Evolutionary conservation across 2,797 vertebrate genomes (phyloP).

Genomic region (Orestias chungarensis): DNA sequence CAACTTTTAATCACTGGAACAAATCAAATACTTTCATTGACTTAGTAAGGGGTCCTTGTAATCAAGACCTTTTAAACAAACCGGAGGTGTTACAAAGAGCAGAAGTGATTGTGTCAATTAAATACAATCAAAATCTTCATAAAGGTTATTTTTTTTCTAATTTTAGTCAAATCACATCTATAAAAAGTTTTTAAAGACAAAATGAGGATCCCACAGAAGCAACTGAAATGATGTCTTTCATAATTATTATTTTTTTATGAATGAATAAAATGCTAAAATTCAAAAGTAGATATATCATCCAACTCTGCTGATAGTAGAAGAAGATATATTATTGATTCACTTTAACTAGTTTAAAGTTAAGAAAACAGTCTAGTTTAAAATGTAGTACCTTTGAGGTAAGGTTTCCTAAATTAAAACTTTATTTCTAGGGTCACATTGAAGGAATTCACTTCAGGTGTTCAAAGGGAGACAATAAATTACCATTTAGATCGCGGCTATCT

Average conservation of each 20-base stretch:
- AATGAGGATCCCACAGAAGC: not conserved
- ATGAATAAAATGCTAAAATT: not conserved
- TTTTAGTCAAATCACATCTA: not conserved
- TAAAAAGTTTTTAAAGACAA: not conserved
- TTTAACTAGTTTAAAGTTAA: slow-evolving; percentile 8
- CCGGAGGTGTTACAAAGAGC: slow-evolving; percentile 6
- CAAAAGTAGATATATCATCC: not conserved
- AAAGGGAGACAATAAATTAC: slow-evolving; percentile 39
- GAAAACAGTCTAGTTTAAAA: slow-evolving; percentile 6
- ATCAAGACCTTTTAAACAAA: slow-evolving; percentile 30
- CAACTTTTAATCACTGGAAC: slow-evolving; percentile 27
- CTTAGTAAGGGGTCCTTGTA: slow-evolving; percentile 21
- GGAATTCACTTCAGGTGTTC: slow-evolving; percentile 7
- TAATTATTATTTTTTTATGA: not conserved
- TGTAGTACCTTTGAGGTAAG: slow-evolving; percentile 23
- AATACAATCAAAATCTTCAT: slow-evolving; percentile 7
- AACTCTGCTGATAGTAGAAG: not conserved
- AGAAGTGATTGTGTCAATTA: slow-evolving; percentile 5
- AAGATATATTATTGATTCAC: not conserved
- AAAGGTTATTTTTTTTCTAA: not conserved
- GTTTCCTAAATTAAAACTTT: slow-evolving; percentile 18
- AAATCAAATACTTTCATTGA: slow-evolving; percentile 22
- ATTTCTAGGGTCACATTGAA: slow-evolving; percentile 8
- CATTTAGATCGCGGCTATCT: slow-evolving; percentile 41
- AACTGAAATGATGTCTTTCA: not conserved